These are phyloP conservation scores for Podabrus alpinus DNA, from an alignment of 2,888 invertebrate genomes.

Conservation along the genomic window DNA sequence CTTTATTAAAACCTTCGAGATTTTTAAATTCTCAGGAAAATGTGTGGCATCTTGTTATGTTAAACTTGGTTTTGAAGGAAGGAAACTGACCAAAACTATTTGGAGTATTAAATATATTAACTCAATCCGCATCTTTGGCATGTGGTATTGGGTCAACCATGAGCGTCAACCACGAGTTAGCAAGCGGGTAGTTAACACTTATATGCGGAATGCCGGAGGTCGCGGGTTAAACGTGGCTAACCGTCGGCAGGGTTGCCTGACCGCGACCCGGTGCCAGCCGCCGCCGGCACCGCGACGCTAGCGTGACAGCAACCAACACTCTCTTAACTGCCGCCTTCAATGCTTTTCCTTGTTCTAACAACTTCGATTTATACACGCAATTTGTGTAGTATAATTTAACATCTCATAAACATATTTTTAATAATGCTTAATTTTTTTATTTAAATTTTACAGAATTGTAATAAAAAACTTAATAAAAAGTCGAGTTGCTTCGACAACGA, in stretches of 20 bases:
- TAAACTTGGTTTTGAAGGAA: neutral
- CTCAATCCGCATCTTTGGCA: constrained; percentile 32
- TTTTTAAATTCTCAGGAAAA: neutral
- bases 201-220: constrained; percentile 47
- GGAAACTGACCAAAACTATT: constrained; percentile 9
- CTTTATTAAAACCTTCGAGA: neutral
- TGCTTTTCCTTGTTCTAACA: constrained; percentile 26
- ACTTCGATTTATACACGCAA: constrained; percentile 15
- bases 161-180: constrained; percentile 30
- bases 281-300: constrained; percentile 37
- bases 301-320: constrained; percentile 28
- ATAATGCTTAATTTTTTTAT: neutral
- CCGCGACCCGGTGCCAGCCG: constrained; percentile 43
- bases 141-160: constrained; percentile 32
- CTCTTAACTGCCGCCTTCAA: constrained; percentile 28
- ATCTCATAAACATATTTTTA: neutral
- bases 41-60: neutral
- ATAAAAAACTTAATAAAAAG: neutral
- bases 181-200: constrained; percentile 37
- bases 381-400: constrained; percentile 7
- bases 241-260: constrained; percentile 42
- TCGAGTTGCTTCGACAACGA: neutral
- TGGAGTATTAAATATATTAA: constrained; percentile 27
- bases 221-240: constrained; percentile 41
- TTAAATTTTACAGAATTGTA: too few species aligned